Conservation (phyloP, 2,888 invertebrate genomes). For the Syritta pipiens region DNA sequence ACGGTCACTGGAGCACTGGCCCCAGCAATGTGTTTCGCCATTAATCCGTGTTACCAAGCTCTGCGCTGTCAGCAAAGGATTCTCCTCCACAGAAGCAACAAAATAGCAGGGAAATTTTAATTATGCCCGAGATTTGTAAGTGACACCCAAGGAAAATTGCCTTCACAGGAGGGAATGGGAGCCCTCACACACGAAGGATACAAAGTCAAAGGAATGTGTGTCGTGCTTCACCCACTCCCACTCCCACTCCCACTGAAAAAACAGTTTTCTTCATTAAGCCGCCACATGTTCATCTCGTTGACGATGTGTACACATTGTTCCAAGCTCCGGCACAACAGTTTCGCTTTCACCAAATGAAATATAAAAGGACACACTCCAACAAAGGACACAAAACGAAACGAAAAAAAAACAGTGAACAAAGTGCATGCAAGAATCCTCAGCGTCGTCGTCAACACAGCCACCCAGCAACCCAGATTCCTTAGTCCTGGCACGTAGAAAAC, state of each 20-base stretch:
- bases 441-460: slow-evolving; percentile 14
- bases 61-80: slow-evolving; percentile 18
- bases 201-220: slow-evolving; percentile 61
- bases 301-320: slow-evolving; percentile 39
- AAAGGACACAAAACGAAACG: slow-evolving; percentile 34
- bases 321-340: slow-evolving; percentile 45
- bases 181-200: slow-evolving; percentile 22
- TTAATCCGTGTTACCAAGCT: slow-evolving; percentile 24
- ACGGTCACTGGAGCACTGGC: no score
- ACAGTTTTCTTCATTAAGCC: slow-evolving; percentile 60
- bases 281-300: slow-evolving; percentile 50
- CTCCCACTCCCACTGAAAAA: no score
- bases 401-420: neutral
- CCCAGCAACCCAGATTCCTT: slow-evolving; percentile 64
- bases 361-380: slow-evolving; percentile 21
- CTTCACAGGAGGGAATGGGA: neutral
- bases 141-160: slow-evolving; percentile 48
- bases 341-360: slow-evolving; percentile 56
- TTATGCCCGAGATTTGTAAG: slow-evolving; percentile 60
- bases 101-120: slow-evolving; percentile 48
- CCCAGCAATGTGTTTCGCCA: no score
- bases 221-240: slow-evolving; percentile 26
- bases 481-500: slow-evolving; percentile 63
- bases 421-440: slow-evolving; percentile 47
- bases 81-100: neutral